Evolutionary conservation across 2,797 vertebrate genomes (phyloP).

Genomic region (Poecilia wingei): DNA sequence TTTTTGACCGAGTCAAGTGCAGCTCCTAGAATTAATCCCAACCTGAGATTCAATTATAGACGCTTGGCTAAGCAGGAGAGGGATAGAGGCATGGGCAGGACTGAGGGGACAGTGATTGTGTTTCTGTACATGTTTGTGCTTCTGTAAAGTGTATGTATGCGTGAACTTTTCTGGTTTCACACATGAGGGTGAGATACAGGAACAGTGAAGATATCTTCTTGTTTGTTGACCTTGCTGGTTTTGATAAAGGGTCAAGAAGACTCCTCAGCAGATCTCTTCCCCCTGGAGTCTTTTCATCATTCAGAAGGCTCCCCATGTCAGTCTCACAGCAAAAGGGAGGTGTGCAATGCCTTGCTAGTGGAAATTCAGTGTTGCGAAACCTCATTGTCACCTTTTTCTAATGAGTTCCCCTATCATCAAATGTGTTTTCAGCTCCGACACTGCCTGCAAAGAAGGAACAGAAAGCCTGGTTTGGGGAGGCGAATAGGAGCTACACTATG

Average conservation of each 20-base stretch:
- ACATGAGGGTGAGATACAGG: conserved; percentile 34
- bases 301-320: conserved; percentile 66
- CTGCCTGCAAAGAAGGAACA: conserved; percentile 56
- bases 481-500: conserved; percentile 36
- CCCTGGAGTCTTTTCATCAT: conserved; percentile 41
- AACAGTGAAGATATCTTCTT: conserved; percentile 42
- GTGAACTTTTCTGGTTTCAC: conserved; percentile 50
- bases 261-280: conserved; percentile 30
- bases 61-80: conserved; percentile 84
- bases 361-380: conserved; percentile 78
- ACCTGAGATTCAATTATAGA: conserved; percentile 95
- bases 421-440: conserved; percentile 70
- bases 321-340: conserved; percentile 56
- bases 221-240: conserved; percentile 34
- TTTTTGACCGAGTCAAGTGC: conserved; percentile 99
- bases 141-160: conserved; percentile 53
- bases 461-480: conserved; percentile 46
- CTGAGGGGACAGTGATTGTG: conserved; percentile 56
- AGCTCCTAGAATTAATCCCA: conserved; percentile 99
- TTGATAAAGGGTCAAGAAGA: conserved; percentile 43
- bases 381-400: conserved; percentile 89
- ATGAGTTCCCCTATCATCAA: conserved; percentile 79
- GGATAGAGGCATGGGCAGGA: conserved; percentile 57
- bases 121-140: conserved; percentile 45
- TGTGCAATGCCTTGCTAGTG: conserved; percentile 70